A percentile compares a stretch with the other conserved stretches of the same genome.
These are phyloP conservation scores for Coreoperca whiteheadi DNA, from an alignment of 2,113 vertebrate genomes.

Conservation along the genomic window DNA sequence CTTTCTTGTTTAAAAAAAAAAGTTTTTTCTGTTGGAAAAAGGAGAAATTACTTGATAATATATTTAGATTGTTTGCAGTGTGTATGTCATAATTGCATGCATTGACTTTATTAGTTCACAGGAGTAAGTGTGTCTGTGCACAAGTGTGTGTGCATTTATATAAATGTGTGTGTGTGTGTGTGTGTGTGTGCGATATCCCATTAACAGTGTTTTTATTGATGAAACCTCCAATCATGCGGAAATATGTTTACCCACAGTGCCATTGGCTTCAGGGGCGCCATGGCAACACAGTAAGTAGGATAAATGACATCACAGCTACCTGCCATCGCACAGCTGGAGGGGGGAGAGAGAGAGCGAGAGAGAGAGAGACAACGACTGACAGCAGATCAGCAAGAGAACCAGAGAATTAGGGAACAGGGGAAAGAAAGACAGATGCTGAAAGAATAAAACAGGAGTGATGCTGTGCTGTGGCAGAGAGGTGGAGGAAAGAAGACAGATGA, in stretches of 20 bases:
- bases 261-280: conserved; percentile 48
- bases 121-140: neutral
- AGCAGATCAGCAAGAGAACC: conserved; percentile 22
- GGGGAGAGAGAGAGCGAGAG: no score
- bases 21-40: neutral
- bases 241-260: conserved; percentile 60
- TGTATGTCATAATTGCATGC: no score
- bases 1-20: neutral
- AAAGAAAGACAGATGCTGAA: conserved; percentile 13
- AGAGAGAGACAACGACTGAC: conserved; percentile 4
- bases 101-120: neutral
- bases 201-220: conserved; percentile 67
- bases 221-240: conserved; percentile 55
- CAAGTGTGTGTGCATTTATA: neutral
- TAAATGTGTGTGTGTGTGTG: neutral
- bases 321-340: conserved; percentile 54
- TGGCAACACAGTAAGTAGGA: conserved; percentile 69
- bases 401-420: conserved; percentile 6
- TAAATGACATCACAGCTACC: conserved; percentile 52
- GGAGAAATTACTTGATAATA: neutral
- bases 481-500: conserved; percentile 35
- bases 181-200: conserved; percentile 17
- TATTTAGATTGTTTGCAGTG: neutral
- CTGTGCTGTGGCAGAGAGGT: neutral
- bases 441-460: conserved; percentile 19